Base-by-base conservation (phyloP, 1,140 invertebrate genomes). In the Apolygus lucorum region DNA sequence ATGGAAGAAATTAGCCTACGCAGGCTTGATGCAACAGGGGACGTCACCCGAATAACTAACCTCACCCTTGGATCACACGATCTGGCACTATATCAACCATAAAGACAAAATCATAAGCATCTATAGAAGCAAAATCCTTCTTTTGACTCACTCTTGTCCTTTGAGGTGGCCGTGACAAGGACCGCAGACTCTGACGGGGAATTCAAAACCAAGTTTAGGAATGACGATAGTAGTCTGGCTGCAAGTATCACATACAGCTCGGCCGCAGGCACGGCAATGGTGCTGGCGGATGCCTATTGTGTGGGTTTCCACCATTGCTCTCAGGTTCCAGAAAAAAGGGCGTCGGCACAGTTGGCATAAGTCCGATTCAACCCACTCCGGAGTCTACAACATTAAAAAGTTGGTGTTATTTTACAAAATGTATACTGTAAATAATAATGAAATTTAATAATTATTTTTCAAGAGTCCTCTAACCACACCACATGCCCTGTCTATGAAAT, bases 301-400 rank as follows among this genome's bases (percentile, higher is more conserved):
- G 78, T 94, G 90, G 79, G 93, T 91, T 77, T 98, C 93, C 89
- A 98, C 95, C 95, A 99, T 99, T 8, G 92, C 94, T 74, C 91
- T 87, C 26, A 98, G 85, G 80, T 99, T 99, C 96, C 97, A 99
- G 79, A 99, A 99, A 79, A 98, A 99, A 24, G 97, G 97, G 73
- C 89, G 84, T 49, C 88, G 86, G 81, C 97, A 99, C 67, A 93
- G 84, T 82, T 98, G 89, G 79, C 97, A 99, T 29, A 87, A 84
- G 79, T 98, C 95, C 68, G 90, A 89, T 77, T 98, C 95, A 70
- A 87, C 84, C 97, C 97, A 99, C 68, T 87, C 87, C 13, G 96
- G 94, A 17, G 95, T 97, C 87, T 89, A 74, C 4, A 79, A 73
- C 71, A 71, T n/a, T n/a, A n/a, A n/a, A n/a, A n/a, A n/a, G n/a